Evolutionary conservation across 2,888 invertebrate species (phyloP), one percentile per base, ranked within the genome.

Genomic region (Dermolepida albohirtum): DNA sequence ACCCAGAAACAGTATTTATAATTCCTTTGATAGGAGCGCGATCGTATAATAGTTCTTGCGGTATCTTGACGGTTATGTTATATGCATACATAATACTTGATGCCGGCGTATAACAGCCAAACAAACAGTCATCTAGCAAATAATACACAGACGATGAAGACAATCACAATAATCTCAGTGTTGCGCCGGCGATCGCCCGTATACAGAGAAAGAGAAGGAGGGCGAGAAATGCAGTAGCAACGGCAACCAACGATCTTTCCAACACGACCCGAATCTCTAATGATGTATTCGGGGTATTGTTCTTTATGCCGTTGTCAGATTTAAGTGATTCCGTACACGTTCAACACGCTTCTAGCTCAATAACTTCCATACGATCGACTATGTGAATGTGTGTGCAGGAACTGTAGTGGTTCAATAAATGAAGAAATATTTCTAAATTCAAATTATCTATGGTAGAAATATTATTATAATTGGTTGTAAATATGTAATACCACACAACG

Each of bases 311-410:
- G 50, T 50, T 17, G 78, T 79, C 77, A 77, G 77, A 78, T 77
- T 78, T 79, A 79, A 79, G 78, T 76, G 78, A 79, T 79, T 79
- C 79, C 70, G 70, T 74, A 78, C 79, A 79, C 79, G 79, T 79
- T 77, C 76, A 74, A 77, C 74, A 76, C 76, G 74, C 77, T 73
- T 51, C 47, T 71, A 71, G 72, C 66, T 74, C 72, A 77, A 77
- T 71, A 71, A 69, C 59, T 67, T 59, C 55, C 55, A 67, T 67
- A 49, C 47, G 67, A 41, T 55, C 17, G 40, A 55, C 39, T 17
- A 17, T 41, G 11, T 39, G 16, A 40, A 22, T 39, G 41, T 40
- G 14, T 55, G 39, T 55, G 40, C 14, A 17, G 40, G 11, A 40
- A 39, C 27, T 14, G 41, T 55, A 55, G 55, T 16, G 14, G 55